These are phyloP conservation scores for Heliangelus exortis DNA, from an alignment of 2,797 vertebrate genomes.

Conservation along the genomic window DNA sequence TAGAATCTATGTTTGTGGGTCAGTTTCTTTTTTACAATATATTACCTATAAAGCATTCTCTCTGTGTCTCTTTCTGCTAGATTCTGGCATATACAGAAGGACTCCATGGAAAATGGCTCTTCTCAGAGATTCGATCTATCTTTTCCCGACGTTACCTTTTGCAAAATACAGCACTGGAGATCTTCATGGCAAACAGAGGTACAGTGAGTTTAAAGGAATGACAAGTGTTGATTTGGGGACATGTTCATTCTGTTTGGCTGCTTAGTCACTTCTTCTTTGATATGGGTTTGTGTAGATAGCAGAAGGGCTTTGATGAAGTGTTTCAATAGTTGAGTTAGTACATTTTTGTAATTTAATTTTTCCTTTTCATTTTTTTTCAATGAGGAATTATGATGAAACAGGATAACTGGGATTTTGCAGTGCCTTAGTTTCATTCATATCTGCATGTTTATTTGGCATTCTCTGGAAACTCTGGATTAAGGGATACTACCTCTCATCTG, in stretches of 20 bases:
- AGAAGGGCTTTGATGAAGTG: not conserved
- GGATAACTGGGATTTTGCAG: not conserved
- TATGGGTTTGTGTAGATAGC: not conserved
- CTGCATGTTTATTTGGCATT: not conserved
- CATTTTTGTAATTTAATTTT: not conserved
- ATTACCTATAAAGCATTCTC: not conserved
- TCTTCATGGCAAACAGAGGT: conserved; percentile 99
- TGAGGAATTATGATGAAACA: not conserved
- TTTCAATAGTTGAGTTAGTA: not conserved
- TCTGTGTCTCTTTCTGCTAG: conserved; percentile 70
- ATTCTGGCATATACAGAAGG: conserved; percentile 94
- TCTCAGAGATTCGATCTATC: conserved; percentile 92
- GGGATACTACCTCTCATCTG: not conserved
- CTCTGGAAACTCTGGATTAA: not conserved
- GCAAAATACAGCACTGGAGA: conserved; percentile 96
- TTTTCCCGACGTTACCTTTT: conserved; percentile 96
- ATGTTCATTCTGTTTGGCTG: not conserved
- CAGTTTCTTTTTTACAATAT: not conserved
- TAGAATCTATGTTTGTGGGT: not conserved
- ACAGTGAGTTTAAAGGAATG: conserved; percentile 28
- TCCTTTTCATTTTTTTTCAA: not conserved
- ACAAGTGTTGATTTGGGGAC: not conserved
- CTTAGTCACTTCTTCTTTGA: not conserved
- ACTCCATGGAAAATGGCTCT: conserved; percentile 98
- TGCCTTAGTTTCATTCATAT: not conserved